Evolutionary conservation across 2,113 vertebrate genomes (phyloP).

Genomic region (Prionailurus bengalensis): DNA sequence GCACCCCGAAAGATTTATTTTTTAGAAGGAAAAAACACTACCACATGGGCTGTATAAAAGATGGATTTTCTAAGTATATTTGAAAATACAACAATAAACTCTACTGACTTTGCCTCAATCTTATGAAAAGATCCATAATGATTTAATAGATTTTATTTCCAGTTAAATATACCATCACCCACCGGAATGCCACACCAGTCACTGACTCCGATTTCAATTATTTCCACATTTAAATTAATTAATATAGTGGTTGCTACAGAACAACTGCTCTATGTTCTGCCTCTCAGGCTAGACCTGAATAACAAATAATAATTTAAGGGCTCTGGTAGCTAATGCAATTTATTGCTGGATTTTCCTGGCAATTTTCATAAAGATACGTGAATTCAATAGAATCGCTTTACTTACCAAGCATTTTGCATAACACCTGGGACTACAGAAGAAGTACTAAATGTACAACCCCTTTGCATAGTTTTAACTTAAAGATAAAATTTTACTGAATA

Average conservation of each 20-base stretch:
- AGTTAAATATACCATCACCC: not conserved
- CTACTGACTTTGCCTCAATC: not conserved
- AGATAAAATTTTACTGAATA: constrained; percentile 26
- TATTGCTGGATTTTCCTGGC: not conserved
- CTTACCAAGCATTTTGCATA: constrained; percentile 32
- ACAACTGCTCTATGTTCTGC: not conserved
- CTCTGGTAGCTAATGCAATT: not conserved
- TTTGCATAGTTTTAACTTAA: constrained; percentile 15
- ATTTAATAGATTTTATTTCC: not conserved
- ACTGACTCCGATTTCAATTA: constrained; percentile 18
- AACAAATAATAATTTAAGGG: not conserved
- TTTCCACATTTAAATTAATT: constrained; percentile 23
- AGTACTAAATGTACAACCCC: not conserved
- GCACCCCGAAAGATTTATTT: not conserved
- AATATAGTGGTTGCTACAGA: not conserved
- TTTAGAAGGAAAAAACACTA: not conserved
- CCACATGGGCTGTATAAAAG: not conserved
- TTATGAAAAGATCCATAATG: not conserved
- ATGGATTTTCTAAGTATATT: not conserved
- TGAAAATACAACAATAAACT: not conserved
- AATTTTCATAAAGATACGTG: constrained; percentile 25
- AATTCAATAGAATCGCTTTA: constrained; percentile 6
- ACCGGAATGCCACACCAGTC: not conserved
- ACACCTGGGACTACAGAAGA: not conserved
- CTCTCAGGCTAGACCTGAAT: not conserved